phyloP scores from a whole-genome alignment of 92 coral and sea anemone species.

The Hydrozoanthus gracilis region DNA sequence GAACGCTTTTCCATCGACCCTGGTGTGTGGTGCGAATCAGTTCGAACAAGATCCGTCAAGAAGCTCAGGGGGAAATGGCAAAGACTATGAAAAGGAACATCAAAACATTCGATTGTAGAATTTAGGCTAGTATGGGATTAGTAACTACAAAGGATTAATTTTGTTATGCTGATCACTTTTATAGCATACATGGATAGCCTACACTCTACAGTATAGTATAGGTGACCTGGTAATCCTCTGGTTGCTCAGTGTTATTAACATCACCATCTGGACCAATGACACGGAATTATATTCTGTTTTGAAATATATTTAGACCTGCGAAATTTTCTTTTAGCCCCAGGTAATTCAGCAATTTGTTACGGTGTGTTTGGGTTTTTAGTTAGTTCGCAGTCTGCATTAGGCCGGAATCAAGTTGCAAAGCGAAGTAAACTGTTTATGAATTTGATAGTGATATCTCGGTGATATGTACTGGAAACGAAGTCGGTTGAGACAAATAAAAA shows the following conservation, averaged over 20 bases:
- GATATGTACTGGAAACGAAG: constrained; percentile 14
- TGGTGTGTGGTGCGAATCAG: constrained; percentile 5
- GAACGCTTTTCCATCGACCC: background rate
- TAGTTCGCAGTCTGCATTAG: constrained; percentile 12
- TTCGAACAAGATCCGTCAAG: constrained; percentile 7
- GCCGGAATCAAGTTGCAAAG: constrained; percentile 6
- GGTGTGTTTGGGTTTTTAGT: constrained; percentile 19
- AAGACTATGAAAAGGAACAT: constrained; percentile 12
- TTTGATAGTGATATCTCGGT: constrained; percentile 1
- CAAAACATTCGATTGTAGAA: constrained; percentile 19
- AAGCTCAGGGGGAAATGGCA: background rate
- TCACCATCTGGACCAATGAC: background rate
- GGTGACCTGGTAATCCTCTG: background rate
- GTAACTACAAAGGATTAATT: constrained; percentile 23
- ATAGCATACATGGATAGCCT: constrained; percentile 6
- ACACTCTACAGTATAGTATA: background rate
- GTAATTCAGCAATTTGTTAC: constrained; percentile 16
- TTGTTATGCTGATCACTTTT: constrained; percentile 5
- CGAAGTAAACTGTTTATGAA: constrained; percentile 3
- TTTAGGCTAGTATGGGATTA: constrained; percentile 20
- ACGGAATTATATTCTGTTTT: constrained; percentile 10
- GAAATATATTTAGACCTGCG: background rate
- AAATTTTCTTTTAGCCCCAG: background rate
- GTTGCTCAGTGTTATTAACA: background rate
- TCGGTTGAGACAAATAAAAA: constrained; percentile 23